These are phyloP conservation scores for Perccottus glenii DNA, from an alignment of 2,113 vertebrate species.

Conservation along the genomic window DNA sequence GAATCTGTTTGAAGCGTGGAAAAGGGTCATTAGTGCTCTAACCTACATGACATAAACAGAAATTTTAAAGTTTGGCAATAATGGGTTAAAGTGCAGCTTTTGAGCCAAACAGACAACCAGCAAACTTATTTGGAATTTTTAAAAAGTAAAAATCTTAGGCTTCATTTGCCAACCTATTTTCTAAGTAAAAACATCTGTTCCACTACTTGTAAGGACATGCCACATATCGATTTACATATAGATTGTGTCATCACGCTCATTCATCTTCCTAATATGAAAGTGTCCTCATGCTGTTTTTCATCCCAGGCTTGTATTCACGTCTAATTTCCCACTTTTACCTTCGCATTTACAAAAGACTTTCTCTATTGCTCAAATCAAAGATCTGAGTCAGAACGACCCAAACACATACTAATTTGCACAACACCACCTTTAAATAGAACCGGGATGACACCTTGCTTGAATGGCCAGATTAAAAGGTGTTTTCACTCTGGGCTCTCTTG, in stretches of 20 bases:
- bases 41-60: conserved; percentile 15
- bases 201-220: background rate
- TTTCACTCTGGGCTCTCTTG: background rate
- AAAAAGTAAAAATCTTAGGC: background rate
- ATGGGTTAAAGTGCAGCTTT: background rate
- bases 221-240: conserved; percentile 12
- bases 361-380: background rate
- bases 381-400: background rate
- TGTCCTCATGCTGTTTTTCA: conserved; percentile 1
- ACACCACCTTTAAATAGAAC: background rate
- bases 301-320: background rate
- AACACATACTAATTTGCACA: background rate
- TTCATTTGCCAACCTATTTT: background rate
- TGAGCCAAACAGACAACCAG: conserved; percentile 17
- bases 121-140: conserved; percentile 17
- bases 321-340: background rate
- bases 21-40: conserved; percentile 37
- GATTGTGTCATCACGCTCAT: conserved; percentile 13
- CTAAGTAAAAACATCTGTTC: background rate
- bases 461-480: conserved; percentile 6
- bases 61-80: conserved; percentile 15
- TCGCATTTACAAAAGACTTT: background rate
- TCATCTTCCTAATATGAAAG: background rate
- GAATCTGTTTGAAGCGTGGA: conserved; percentile 35
- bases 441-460: conserved; percentile 1